These are phyloP conservation scores for Echinarachnius parma DNA, from an alignment of 53 echinoderm and acorn worm genomes.

Conservation along the genomic window DNA sequence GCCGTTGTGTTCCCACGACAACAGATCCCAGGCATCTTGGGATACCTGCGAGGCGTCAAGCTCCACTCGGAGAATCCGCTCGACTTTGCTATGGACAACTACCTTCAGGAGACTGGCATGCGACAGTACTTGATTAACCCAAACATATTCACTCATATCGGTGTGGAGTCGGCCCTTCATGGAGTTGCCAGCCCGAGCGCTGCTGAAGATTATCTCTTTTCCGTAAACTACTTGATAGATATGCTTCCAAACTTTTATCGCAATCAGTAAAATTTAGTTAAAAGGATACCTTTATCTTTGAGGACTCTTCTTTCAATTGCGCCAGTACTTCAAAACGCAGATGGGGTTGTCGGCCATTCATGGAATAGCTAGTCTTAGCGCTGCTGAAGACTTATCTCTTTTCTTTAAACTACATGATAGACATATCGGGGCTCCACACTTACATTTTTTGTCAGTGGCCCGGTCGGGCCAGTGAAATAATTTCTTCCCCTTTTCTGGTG, in stretches of 20 bases:
- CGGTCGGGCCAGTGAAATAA: too few species aligned
- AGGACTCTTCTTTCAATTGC: too few species aligned
- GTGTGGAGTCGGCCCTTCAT: slow-evolving; percentile 61
- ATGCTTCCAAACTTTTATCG: background rate
- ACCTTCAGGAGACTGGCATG: slow-evolving; percentile 14
- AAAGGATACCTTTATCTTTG: too few species aligned
- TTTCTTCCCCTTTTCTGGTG: too few species aligned
- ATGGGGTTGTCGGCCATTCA: too few species aligned
- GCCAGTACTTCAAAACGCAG: too few species aligned
- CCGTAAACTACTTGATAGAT: background rate
- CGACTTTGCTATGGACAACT: slow-evolving; percentile 71
- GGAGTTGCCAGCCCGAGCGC: background rate
- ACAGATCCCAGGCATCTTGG: slow-evolving; percentile 53
- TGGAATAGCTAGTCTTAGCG: too few species aligned
- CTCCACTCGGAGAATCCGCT: slow-evolving; percentile 33
- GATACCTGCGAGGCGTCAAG: slow-evolving; percentile 37
- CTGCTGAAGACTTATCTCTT: too few species aligned
- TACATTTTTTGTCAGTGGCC: too few species aligned
- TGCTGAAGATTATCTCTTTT: slow-evolving; percentile 19
- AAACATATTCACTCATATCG: slow-evolving; percentile 78
- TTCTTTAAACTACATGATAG: too few species aligned
- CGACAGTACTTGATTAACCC: slow-evolving; percentile 67
- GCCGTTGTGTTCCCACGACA: slow-evolving; percentile 61
- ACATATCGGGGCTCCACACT: too few species aligned
- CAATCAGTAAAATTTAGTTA: too few species aligned